Percentiles rank a stretch among this genome's conserved stretches.
These are phyloP conservation scores for Brachystomella parvula DNA, from an alignment of 1,140 invertebrate genomes.

Conservation along the genomic window DNA sequence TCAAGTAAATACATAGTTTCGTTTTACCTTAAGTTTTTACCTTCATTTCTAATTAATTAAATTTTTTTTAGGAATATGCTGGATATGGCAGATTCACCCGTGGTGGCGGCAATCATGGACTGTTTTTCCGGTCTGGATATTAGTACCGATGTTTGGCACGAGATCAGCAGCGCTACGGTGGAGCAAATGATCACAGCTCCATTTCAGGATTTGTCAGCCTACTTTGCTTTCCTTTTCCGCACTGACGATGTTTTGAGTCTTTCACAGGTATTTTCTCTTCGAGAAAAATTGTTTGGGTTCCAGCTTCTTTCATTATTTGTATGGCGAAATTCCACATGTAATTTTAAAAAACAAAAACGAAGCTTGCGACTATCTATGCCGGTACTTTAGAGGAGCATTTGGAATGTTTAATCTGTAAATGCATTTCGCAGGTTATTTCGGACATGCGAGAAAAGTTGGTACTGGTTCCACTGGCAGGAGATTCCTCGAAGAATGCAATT, in stretches of 20 bases:
- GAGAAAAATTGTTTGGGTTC: not conserved
- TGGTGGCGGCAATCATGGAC: constrained; percentile 25
- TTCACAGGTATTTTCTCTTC: constrained; percentile 8
- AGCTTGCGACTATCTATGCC: not conserved
- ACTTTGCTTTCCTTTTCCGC: constrained; percentile 26
- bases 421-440: constrained; percentile 16
- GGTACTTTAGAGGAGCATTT: too few species aligned
- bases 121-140: constrained; percentile 31
- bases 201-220: constrained; percentile 26
- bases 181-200: constrained; percentile 25
- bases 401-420: too few species aligned
- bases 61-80: constrained; percentile 14
- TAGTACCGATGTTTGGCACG: constrained; percentile 4
- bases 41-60: not conserved
- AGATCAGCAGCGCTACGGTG: constrained; percentile 20
- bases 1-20: constrained; percentile 17
- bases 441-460: constrained; percentile 29
- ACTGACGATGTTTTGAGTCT: constrained; percentile 13
- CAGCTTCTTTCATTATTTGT: constrained; percentile 6
- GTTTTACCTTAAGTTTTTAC: not conserved
- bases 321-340: not conserved
- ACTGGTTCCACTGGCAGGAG: not conserved
- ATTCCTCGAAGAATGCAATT: not conserved
- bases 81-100: constrained; percentile 4
- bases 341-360: not conserved